phyloP scores from a whole-genome alignment of 2,888 invertebrate genomes.

The Opisthograptis luteolata region DNA sequence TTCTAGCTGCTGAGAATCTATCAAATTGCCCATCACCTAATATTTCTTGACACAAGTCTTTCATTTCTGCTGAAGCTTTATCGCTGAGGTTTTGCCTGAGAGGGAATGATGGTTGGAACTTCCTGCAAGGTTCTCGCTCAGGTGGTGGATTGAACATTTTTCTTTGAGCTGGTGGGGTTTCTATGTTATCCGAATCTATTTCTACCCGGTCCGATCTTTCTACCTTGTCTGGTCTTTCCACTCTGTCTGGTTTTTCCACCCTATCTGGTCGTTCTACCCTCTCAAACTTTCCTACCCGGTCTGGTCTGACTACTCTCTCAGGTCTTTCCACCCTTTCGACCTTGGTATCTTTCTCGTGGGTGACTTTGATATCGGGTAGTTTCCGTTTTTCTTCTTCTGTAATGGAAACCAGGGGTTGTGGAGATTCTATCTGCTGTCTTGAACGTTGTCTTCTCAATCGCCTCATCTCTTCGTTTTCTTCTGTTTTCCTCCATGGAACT shows the following conservation, averaged over 20 bases:
- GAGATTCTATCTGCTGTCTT: conserved; percentile 71
- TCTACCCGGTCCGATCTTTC: conserved; percentile 87
- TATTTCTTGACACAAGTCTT: conserved; percentile 78
- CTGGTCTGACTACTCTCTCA: conserved; percentile 81
- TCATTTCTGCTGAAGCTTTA: conserved; percentile 70
- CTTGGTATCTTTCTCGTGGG: conserved; percentile 53
- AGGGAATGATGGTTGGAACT: conserved; percentile 71
- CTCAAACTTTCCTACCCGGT: conserved; percentile 83
- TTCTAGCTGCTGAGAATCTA: conserved; percentile 91
- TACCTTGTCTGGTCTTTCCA: conserved; percentile 42
- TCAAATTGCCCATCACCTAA: conserved; percentile 93
- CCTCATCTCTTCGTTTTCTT: conserved; percentile 87
- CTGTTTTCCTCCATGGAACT: conserved; percentile 90
- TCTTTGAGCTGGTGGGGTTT: conserved; percentile 93
- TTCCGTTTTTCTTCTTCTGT: conserved; percentile 86
- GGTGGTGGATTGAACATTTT: conserved; percentile 87
- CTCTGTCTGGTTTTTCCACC: conserved; percentile 24
- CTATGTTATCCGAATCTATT: conserved; percentile 95
- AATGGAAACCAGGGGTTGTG: conserved; percentile 81
- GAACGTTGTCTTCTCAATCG: conserved; percentile 85
- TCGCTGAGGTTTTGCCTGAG: conserved; percentile 52
- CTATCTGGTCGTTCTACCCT: not conserved
- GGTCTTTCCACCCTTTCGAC: conserved; percentile 37
- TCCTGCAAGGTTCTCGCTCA: conserved; percentile 85
- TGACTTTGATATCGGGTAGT: conserved; percentile 73